Base-by-base conservation (phyloP, 1,140 invertebrate genomes). In the Philaenus spumarius region DNA sequence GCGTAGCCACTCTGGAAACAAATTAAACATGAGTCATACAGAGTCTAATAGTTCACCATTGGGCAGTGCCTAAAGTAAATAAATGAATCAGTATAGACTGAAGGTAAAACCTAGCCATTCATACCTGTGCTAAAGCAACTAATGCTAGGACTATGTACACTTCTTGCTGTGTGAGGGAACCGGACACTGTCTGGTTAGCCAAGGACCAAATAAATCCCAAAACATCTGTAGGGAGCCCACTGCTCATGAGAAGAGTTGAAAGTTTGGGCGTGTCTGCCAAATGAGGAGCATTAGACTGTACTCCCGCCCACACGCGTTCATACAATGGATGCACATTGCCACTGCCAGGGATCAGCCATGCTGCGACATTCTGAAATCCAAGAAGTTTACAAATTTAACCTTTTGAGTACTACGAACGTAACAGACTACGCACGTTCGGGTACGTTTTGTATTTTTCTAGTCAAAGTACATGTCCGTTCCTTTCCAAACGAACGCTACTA, bases 121-220 rank as follows among this genome's bases (percentile, higher is more conserved):
- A 64, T 66, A 75, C 79, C 72, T 86, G 83, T 22, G 80, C 79
- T 0, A 85, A 68, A 14, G 80, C 80, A 22, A 85, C 78, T 4
- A 86, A 67, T 15, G 81, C 81, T 42, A 85, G 68, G 22, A 81
- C 72, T 2, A 81, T 69, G 62, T 80, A 83, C 2, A 85, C 68
- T 65, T 85, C 83, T 61, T 79, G 72, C 58, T 78, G 76, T 0
- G 76, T 80, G n/a, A 85, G 71, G 42, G 78, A 73, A 5, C 82
- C 82, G 15, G 81, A 77, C 23, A 78, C 76, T 23, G 76, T 78
- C 58, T 76, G 73, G 68, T 85, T 85, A 1, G 78, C 78, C 60
- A 84, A 65, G 34, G 75, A 77, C 83, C 83, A 86, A 45, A 86
- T 79, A 54, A 80, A 76, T 14, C 82, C 82, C 2, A 85, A 71